Evolutionary conservation across 2,888 invertebrate genomes (phyloP), one percentile per base, ranked within the genome.

Genomic region (Bombyx huttoni): DNA sequence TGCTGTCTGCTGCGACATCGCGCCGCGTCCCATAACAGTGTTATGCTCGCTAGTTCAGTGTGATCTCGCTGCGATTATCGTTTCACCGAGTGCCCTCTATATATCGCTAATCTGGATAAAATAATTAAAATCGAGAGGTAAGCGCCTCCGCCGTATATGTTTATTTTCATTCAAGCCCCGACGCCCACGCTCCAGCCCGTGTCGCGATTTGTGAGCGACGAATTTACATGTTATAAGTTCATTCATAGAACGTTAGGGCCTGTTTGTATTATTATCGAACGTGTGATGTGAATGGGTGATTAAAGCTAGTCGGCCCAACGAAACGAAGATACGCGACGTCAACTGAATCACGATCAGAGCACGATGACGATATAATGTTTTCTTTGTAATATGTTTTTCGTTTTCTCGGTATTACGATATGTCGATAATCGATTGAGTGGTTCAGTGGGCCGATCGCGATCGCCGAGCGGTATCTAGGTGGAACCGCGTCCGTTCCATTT

Each of bases 221-320:
- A 84, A 85, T 86, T 86, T 86, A 85, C 84, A 86, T 86, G 81
- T 77, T 82, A 79, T 82, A 81, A 78, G 78, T 81, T 82, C 84
- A 85, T 86, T 86, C 84, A 85, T 82, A 73, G 78, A 68, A 75
- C 70, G 75, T 73, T 76, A 70, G 73, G 74, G 69, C 72, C 73
- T 81, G 81, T 85, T 84, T 83, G 79, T 85, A 81, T 78, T 78
- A 76, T 75, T 78, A 82, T 81, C 77, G 72, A 64, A 75, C 75
- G 81, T 81, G 81, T 72, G 76, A 76, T 78, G 74, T 80, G 82
- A 84, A 81, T 79, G 77, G 75, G 72, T 73, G 80, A 81, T 81
- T 80, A 80, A 73, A 68, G 66, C 64, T 67, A 68, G 66, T 69
- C 63, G 68, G 70, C 70, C 63, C 68, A 64, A 63, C 59, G 65